These are phyloP conservation scores for Neodiprion virginianus DNA, from an alignment of 1,140 invertebrate genomes.

Conservation along the genomic window DNA sequence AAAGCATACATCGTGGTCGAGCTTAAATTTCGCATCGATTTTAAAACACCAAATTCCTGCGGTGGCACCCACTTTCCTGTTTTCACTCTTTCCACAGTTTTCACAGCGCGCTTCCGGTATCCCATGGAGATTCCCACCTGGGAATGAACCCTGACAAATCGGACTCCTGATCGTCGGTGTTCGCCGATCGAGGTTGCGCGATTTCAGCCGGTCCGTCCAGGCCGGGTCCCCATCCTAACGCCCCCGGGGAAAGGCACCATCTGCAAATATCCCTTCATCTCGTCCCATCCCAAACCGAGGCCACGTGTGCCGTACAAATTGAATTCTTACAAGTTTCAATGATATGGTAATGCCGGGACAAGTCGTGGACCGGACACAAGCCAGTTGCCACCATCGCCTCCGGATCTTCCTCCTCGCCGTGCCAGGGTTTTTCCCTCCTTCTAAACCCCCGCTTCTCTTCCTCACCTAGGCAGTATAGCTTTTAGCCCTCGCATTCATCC, in stretches of 20 bases:
- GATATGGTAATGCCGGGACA: slow-evolving; percentile 39
- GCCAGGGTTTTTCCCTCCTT: slow-evolving; percentile 3
- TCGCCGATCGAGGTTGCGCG: not conserved
- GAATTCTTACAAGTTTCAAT: slow-evolving; percentile 42
- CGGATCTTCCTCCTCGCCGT: not conserved
- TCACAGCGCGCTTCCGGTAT: no score
- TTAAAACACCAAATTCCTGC: no score
- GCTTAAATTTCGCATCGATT: no score
- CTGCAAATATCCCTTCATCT: slow-evolving; percentile 39
- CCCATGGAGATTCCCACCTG: no score
- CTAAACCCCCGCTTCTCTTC: not conserved
- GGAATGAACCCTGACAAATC: not conserved
- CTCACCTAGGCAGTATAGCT: not conserved
- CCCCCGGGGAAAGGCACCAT: slow-evolving; percentile 33
- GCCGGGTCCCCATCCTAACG: slow-evolving; percentile 23
- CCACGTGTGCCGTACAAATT: slow-evolving; percentile 41
- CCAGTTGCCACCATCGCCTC: slow-evolving; percentile 12
- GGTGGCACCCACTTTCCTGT: no score
- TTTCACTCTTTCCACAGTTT: no score
- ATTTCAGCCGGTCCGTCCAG: slow-evolving; percentile 1
- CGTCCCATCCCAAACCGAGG: slow-evolving; percentile 21
- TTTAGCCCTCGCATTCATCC: not conserved
- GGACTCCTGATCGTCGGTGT: not conserved
- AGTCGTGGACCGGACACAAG: slow-evolving; percentile 37
- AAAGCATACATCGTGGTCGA: no score